A percentile compares a stretch with the other conserved stretches of the same genome.
Evolutionary conservation across 2,113 vertebrate species (phyloP).

Genomic region (Campylomormyrus tamandua): DNA sequence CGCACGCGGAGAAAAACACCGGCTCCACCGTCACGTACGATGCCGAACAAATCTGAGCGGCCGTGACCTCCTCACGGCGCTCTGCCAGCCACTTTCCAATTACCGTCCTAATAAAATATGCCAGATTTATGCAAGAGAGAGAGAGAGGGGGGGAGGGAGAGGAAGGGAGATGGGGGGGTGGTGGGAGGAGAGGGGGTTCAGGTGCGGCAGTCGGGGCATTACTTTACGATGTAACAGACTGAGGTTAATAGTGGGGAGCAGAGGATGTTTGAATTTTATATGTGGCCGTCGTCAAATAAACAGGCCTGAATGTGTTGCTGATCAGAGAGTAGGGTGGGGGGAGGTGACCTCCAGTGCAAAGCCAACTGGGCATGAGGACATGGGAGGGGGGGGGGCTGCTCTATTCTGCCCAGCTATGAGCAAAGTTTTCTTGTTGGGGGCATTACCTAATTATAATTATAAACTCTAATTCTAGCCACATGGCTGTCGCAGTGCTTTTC

Average conservation of each 20-base stretch:
- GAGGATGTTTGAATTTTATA: not conserved
- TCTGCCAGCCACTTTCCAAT: slow-evolving; percentile 6
- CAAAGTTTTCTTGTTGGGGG: not conserved
- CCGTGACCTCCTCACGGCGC: not conserved
- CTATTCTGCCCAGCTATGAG: not conserved
- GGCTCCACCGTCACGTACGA: not conserved
- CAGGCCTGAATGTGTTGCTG: not conserved
- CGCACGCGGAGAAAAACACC: not conserved
- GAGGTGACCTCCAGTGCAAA: not conserved
- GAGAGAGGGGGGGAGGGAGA: not conserved
- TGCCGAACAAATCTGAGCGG: not conserved
- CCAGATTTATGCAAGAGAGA: slow-evolving; percentile 3
- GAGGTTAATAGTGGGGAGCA: slow-evolving; percentile 7
- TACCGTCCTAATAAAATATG: slow-evolving; percentile 17
- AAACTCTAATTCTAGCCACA: not conserved
- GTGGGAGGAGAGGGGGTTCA: not conserved
- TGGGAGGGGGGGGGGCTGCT: not conserved
- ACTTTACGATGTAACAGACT: not conserved
- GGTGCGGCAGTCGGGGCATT: not conserved
- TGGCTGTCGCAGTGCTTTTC: not conserved
- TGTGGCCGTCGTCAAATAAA: not conserved
- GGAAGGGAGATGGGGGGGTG: not conserved
- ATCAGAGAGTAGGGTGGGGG: not conserved
- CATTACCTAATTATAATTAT: too few relatives aligned
- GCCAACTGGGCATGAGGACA: not conserved